Conservation (phyloP, 2,888 invertebrate genomes). For the Timandra comae region DNA sequence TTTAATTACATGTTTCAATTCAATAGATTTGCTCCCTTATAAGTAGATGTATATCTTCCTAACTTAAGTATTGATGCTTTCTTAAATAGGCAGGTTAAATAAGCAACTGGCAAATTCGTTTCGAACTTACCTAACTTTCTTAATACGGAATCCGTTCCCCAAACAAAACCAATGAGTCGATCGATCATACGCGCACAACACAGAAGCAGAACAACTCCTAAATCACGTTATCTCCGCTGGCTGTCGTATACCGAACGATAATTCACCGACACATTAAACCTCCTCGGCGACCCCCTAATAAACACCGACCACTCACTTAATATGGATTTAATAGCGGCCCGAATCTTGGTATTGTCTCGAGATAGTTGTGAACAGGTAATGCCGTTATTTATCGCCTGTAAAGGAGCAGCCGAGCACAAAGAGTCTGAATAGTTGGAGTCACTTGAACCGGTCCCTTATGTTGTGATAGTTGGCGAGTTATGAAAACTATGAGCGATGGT, state of each 20-base stretch:
- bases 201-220: not conserved
- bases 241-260: slow-evolving; percentile 10
- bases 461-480: slow-evolving; percentile 48
- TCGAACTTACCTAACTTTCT: too few species aligned
- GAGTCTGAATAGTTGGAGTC: slow-evolving; percentile 54
- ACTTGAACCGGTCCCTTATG: slow-evolving; percentile 30
- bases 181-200: not conserved
- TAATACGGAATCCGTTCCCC: too few species aligned
- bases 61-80: too few species aligned
- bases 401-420: slow-evolving; percentile 48
- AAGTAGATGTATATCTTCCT: too few species aligned
- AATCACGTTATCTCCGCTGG: slow-evolving; percentile 1
- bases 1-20: not conserved
- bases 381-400: slow-evolving; percentile 67
- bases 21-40: too few species aligned
- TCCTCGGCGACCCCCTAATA: slow-evolving; percentile 38
- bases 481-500: slow-evolving; percentile 23
- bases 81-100: too few species aligned
- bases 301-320: slow-evolving; percentile 53
- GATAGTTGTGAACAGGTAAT: slow-evolving; percentile 63
- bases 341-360: slow-evolving; percentile 67
- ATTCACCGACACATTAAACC: slow-evolving; percentile 24
- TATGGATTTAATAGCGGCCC: slow-evolving; percentile 60
- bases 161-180: too few species aligned
- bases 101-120: too few species aligned